These are phyloP conservation scores for Fulmarus glacialis DNA, from an alignment of 2,113 vertebrate genomes.

Conservation along the genomic window DNA sequence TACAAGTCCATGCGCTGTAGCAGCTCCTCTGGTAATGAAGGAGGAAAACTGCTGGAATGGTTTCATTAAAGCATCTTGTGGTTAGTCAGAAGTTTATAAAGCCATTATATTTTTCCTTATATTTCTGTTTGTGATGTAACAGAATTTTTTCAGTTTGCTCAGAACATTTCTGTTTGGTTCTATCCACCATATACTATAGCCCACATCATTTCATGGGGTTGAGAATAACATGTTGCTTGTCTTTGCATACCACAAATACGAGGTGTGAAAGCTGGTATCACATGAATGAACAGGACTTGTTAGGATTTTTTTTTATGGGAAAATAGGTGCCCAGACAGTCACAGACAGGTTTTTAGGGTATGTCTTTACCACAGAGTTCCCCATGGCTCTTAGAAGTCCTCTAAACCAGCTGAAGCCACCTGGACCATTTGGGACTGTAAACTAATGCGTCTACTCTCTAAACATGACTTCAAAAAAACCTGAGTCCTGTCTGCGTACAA, in stretches of 20 bases:
- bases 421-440: constrained; percentile 20
- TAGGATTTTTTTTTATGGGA: constrained; percentile 15
- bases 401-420: constrained; percentile 27
- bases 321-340: constrained; percentile 44
- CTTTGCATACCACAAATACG: constrained; percentile 48
- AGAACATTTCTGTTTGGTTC: constrained; percentile 18
- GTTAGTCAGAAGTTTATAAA: constrained; percentile 42
- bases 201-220: neutral
- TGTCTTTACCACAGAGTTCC: constrained; percentile 40
- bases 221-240: constrained; percentile 48
- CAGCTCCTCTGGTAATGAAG: neutral
- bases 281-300: constrained; percentile 42
- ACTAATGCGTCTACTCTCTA: neutral
- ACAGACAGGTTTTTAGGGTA: constrained; percentile 20
- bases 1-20: neutral
- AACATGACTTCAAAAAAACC: constrained; percentile 33
- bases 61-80: neutral
- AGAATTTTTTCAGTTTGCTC: neutral
- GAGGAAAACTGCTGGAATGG: constrained; percentile 10
- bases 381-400: constrained; percentile 25
- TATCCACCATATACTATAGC: neutral
- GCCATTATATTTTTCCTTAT: constrained; percentile 28
- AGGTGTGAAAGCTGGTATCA: constrained; percentile 59
- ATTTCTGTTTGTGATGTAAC: constrained; percentile 47
- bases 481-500: neutral